Conservation (phyloP, 2,797 vertebrate species). For the Cetoscarus ocellatus region DNA sequence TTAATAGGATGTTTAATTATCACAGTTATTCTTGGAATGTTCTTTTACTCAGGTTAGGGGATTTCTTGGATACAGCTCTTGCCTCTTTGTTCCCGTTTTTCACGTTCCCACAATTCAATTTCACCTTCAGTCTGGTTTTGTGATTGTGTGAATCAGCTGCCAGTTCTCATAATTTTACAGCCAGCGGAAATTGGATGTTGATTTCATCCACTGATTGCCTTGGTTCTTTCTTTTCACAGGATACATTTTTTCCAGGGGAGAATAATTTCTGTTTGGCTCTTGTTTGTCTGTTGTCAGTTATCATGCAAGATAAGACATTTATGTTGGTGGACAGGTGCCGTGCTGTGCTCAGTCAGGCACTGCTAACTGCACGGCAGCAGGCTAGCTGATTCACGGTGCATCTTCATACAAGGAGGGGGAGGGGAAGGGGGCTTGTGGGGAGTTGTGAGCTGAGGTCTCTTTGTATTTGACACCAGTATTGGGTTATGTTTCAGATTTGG, state of each 20-base stretch:
- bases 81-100: slow-evolving; percentile 35
- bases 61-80: slow-evolving; percentile 21
- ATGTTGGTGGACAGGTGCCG: slow-evolving; percentile 56
- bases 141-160: slow-evolving; percentile 54
- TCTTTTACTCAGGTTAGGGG: no score
- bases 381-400: slow-evolving; percentile 49
- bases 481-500: slow-evolving; percentile 34
- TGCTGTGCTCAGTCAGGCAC: slow-evolving; percentile 47
- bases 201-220: slow-evolving; percentile 37
- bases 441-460: slow-evolving; percentile 18
- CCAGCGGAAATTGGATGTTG: slow-evolving; percentile 27
- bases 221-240: background rate
- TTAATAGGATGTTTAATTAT: slow-evolving; percentile 20
- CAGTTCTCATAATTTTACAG: slow-evolving; percentile 33
- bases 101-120: slow-evolving; percentile 43
- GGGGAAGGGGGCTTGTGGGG: slow-evolving; percentile 9
- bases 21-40: slow-evolving; percentile 19
- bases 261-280: slow-evolving; percentile 1
- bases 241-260: slow-evolving; percentile 17
- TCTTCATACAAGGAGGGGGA: slow-evolving; percentile 32
- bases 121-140: slow-evolving; percentile 35
- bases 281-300: slow-evolving; percentile 25
- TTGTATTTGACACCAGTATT: slow-evolving; percentile 27
- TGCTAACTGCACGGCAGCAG: slow-evolving; percentile 42
- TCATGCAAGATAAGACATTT: slow-evolving; percentile 38